Evolutionary conservation across 2,113 vertebrate species (phyloP).

Genomic region (Gavialis gangeticus): DNA sequence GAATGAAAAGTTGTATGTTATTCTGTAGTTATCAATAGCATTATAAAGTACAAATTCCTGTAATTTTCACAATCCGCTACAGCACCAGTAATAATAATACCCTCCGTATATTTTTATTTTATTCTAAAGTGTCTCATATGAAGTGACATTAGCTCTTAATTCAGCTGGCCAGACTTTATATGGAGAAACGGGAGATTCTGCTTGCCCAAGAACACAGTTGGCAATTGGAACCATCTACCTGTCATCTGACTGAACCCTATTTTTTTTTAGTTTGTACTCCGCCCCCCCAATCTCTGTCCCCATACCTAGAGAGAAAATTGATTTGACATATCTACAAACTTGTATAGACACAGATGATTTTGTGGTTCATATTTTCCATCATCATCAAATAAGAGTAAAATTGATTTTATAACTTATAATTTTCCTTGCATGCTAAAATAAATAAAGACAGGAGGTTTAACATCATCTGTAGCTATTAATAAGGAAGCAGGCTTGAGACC

Average conservation of each 20-base stretch:
- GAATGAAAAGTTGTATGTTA: accelerated
- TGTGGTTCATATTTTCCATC: background rate
- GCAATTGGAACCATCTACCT: background rate
- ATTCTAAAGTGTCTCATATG: background rate
- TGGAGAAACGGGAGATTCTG: background rate
- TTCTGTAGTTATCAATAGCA: background rate
- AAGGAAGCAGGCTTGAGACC: background rate
- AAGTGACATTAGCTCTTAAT: background rate
- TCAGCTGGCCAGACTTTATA: background rate
- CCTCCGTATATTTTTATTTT: background rate
- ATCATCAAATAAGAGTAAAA: background rate
- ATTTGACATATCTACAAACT: background rate
- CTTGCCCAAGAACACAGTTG: background rate
- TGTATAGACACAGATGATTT: background rate
- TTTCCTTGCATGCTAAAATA: background rate
- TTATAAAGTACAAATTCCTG: background rate
- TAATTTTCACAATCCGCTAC: background rate
- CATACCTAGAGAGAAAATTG: background rate
- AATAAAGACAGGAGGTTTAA: background rate
- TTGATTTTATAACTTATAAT: background rate
- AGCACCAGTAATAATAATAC: background rate
- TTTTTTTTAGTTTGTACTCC: background rate
- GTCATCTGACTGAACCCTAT: background rate
- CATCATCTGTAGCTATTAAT: background rate
- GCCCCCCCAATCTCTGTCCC: background rate